Evolutionary conservation across 2,113 vertebrate species (phyloP).

Genomic region (Colinus virginianus): DNA sequence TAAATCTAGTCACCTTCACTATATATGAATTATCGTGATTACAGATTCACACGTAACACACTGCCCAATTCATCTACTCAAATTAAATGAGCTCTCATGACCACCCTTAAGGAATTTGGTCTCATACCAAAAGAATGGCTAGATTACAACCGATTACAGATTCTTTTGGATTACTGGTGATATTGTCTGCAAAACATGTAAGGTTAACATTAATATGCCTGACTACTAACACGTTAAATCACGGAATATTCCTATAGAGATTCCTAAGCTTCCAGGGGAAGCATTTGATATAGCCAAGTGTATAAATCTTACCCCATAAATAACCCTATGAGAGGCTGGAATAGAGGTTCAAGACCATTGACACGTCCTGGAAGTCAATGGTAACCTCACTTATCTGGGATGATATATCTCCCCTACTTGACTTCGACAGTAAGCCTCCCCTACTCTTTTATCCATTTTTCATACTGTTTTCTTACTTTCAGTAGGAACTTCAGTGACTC

Average conservation of each 20-base stretch:
- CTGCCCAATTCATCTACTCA: background rate
- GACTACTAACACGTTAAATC: background rate
- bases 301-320: no score
- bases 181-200: background rate
- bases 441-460: background rate
- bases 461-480: background rate
- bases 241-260: background rate
- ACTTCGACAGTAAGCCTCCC: no score
- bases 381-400: background rate
- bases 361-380: background rate
- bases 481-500: background rate
- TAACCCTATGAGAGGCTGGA: background rate
- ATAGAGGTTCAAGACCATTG: background rate
- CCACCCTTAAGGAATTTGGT: no score
- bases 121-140: no score
- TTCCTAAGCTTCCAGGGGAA: background rate
- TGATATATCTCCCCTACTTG: background rate
- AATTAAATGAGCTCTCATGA: no score
- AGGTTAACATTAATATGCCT: background rate
- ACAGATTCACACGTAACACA: background rate
- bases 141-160: no score
- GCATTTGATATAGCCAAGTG: background rate
- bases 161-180: no score
- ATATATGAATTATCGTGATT: background rate
- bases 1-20: background rate